Base-by-base conservation (phyloP, 2,113 vertebrate species). In the Balaeniceps rex region DNA sequence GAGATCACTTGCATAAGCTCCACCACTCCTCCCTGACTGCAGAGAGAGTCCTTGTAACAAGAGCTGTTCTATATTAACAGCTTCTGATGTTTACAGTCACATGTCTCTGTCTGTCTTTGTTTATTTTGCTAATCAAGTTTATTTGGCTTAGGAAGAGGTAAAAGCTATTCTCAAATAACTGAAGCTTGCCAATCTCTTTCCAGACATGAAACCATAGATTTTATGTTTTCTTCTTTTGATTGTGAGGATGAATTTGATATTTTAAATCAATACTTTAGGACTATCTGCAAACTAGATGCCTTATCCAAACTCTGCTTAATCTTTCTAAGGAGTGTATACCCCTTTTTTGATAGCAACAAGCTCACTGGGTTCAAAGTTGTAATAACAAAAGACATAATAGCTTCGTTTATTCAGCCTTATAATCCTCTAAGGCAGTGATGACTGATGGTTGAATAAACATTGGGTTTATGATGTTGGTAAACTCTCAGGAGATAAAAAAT, bases 91-190 rank as follows among this genome's bases (percentile, higher is more conserved):
- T 90, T 88, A 57, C 60, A 92, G 51, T 55, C 72, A 68, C 38
- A 65, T 78, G 28, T 58, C 55, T 68, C 33, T 76, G 28, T 75
- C 33, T 87, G 1, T 57, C 71, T 82, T 72, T 91, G 34, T 87
- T 96, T 88, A 89, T 81, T 89, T 80, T 94, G 55, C 17, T 95
- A 88, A 95, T 91, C 36, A 76, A 76, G 33, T 92, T 92, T 88
- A 78, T 92, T 91, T 81, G 34, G n/a, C 28, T 88, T 71, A 68
- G 60, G 55, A 89, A 89, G 61, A 42, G 52, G 17, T 60, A 75
- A 89, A 96, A 94, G 63, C 58, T 93, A 14, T 94, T 93, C 46
- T 88, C 85, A 96, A 81, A 94, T 78, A 94, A 60, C 68, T 83
- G 55, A 93, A 96, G 75, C 46, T 90, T 90, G 38, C 40, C 2